phyloP scores from a whole-genome alignment of 64 coral and sea anemone genomes.

The Dendrophyllia cribrosa region DNA sequence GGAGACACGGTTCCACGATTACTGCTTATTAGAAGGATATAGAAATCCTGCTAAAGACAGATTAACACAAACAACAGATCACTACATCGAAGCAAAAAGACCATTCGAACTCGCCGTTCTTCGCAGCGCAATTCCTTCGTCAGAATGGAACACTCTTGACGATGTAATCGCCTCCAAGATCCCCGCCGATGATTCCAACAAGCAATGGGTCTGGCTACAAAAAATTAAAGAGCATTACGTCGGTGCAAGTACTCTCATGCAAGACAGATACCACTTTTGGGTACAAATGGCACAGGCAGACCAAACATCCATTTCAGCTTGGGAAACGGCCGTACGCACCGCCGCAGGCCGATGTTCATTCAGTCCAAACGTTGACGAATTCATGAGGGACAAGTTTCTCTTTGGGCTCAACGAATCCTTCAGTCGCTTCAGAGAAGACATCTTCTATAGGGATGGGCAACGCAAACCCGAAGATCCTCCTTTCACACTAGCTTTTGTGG shows the following conservation, averaged over 20 bases:
- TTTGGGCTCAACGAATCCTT: slow-evolving; percentile 51
- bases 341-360: slow-evolving; percentile 23
- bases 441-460: slow-evolving; percentile 31
- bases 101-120: slow-evolving; percentile 18
- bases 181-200: neutral
- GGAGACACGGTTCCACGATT: slow-evolving; percentile 55
- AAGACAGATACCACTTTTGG: slow-evolving; percentile 12
- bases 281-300: neutral
- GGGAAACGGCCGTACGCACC: neutral
- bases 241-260: slow-evolving; percentile 12
- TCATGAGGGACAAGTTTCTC: slow-evolving; percentile 32
- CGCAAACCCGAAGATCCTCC: neutral
- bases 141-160: slow-evolving; percentile 4
- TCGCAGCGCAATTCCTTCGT: neutral
- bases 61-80: slow-evolving; percentile 48
- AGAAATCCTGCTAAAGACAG: slow-evolving; percentile 48
- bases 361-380: neutral
- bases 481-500: neutral
- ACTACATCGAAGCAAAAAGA: slow-evolving; percentile 19
- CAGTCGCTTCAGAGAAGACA: slow-evolving; percentile 32
- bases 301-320: neutral
- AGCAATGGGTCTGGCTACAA: slow-evolving; percentile 24
- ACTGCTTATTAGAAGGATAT: slow-evolving; percentile 39
- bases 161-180: neutral
- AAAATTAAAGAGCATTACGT: slow-evolving; percentile 40